Conservation (phyloP, 2,888 invertebrate genomes). For the Drosophila parthenogenetica region DNA sequence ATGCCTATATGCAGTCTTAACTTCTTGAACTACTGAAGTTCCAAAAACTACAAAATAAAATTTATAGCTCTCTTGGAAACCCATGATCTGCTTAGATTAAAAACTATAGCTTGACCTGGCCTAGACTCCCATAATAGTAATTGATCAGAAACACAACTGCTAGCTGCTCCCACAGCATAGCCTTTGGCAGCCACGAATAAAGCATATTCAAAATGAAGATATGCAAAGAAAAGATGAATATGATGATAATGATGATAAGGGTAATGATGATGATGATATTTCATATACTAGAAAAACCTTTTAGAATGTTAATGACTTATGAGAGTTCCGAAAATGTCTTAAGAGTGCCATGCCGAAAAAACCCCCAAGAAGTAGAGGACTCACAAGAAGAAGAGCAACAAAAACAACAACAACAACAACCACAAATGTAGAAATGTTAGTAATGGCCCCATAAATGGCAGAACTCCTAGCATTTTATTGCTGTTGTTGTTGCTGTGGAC, state of each 20-base stretch:
- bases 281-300: constrained; percentile 74
- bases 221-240: constrained; percentile 15
- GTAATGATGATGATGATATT: constrained; percentile 48
- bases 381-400: too few relatives aligned
- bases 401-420: constrained; percentile 21
- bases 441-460: constrained; percentile 71
- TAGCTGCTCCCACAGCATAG: background rate
- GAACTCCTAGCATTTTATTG: constrained; percentile 71
- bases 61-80: too few relatives aligned
- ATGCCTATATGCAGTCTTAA: too few relatives aligned
- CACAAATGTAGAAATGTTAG: constrained; percentile 43
- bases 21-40: too few relatives aligned
- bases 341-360: constrained; percentile 23
- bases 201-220: background rate
- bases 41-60: too few relatives aligned
- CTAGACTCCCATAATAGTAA: too few relatives aligned
- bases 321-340: constrained; percentile 62
- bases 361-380: background rate
- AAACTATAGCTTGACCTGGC: too few relatives aligned
- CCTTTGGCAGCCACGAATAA: background rate
- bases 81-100: too few relatives aligned
- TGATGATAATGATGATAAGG: constrained; percentile 22
- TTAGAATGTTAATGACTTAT: constrained; percentile 79
- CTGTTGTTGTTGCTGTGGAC: constrained; percentile 54
- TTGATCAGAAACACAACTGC: background rate